These are phyloP conservation scores for Engystomops pustulosus DNA, from an alignment of 2,113 vertebrate species.

Conservation along the genomic window DNA sequence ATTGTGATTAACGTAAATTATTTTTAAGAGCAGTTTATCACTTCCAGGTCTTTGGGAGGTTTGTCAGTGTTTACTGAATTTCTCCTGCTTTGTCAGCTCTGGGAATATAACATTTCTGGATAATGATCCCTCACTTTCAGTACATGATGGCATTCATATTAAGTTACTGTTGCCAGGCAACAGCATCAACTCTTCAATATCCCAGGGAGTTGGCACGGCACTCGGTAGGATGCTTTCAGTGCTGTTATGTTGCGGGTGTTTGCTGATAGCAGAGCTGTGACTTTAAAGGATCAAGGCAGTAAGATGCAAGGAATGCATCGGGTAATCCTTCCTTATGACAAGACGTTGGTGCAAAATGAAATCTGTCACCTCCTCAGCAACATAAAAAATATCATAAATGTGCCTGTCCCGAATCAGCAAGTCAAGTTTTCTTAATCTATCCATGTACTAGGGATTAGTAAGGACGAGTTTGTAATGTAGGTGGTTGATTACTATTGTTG, in stretches of 20 bases:
- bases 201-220: not conserved
- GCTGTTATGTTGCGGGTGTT: conserved; percentile 7
- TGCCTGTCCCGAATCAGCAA: not conserved
- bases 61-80: conserved; percentile 37
- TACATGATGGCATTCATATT: conserved; percentile 44
- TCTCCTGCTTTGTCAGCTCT: conserved; percentile 21
- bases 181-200: conserved; percentile 44
- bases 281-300: not conserved
- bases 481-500: no score
- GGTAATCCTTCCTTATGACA: not conserved
- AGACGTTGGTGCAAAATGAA: no score
- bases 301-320: not conserved
- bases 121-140: conserved; percentile 47
- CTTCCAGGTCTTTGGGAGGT: not conserved
- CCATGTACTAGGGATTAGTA: no score
- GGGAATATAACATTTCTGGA: conserved; percentile 51
- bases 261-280: not conserved
- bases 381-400: not conserved
- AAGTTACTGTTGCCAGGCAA: conserved; percentile 50
- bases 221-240: conserved; percentile 38
- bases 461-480: no score
- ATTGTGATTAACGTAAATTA: not conserved
- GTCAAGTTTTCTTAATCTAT: not conserved
- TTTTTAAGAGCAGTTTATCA: not conserved
- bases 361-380: no score